Percentiles rank a stretch among this genome's conserved stretches.
These are phyloP conservation scores for Channallabes apus DNA, from an alignment of 2,797 vertebrate genomes.

Conservation along the genomic window DNA sequence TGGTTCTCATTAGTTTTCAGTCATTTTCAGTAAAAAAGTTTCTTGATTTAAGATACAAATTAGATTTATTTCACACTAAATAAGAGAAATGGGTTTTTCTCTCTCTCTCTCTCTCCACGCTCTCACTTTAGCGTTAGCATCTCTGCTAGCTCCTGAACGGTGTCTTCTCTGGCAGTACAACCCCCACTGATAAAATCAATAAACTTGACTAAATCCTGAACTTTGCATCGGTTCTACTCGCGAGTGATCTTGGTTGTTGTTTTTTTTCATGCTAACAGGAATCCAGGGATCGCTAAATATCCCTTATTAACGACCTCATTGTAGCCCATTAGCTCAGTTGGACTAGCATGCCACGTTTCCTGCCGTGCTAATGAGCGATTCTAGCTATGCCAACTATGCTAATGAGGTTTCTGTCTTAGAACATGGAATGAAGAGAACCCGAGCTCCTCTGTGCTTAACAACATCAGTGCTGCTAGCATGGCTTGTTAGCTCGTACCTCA, in stretches of 20 bases:
- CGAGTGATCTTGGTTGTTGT: background rate
- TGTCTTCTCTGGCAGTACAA: background rate
- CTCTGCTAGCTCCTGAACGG: constrained; percentile 5
- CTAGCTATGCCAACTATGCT: background rate
- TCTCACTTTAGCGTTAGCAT: constrained; percentile 56
- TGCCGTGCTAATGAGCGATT: too few relatives aligned
- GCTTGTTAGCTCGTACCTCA: background rate
- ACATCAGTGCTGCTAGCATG: background rate
- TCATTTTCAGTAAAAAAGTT: too few relatives aligned
- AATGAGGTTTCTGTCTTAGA: background rate
- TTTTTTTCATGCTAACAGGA: background rate
- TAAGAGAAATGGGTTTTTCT: too few relatives aligned
- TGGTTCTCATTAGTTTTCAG: too few relatives aligned
- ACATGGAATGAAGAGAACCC: too few relatives aligned
- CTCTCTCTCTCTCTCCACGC: too few relatives aligned
- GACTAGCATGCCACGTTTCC: background rate
- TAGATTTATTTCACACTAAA: too few relatives aligned
- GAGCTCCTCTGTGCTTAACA: background rate
- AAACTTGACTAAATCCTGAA: background rate
- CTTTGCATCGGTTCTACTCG: background rate
- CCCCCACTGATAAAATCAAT: background rate
- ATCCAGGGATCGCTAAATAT: background rate
- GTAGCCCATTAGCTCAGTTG: background rate
- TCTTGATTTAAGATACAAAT: too few relatives aligned
- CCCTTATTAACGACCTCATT: background rate